phyloP scores from a whole-genome alignment of 2,797 vertebrate genomes.

The Graptemys geographica region DNA sequence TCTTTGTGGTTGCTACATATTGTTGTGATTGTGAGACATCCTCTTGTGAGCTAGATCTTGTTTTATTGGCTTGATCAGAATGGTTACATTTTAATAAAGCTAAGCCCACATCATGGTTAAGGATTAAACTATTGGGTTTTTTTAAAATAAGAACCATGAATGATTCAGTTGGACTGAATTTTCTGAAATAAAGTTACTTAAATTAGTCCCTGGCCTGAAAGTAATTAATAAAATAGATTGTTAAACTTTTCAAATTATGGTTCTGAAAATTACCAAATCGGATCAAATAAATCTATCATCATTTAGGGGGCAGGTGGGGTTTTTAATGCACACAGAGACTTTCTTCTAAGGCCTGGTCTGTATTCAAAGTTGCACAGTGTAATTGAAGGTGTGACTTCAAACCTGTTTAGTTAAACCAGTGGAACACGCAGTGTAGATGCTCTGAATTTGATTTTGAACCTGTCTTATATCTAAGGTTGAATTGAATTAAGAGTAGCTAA shows the following conservation, averaged over 20 bases:
- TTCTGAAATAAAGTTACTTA: not conserved
- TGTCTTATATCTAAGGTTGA: not conserved
- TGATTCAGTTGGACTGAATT: not conserved
- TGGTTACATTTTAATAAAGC: not conserved
- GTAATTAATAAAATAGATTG: not conserved
- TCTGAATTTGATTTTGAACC: not conserved
- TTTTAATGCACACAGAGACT: not conserved
- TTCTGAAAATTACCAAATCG: not conserved
- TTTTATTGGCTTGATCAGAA: not conserved
- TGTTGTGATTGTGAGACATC: not conserved
- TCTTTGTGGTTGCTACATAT: not conserved
- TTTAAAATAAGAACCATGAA: not conserved
- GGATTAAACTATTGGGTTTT: not conserved
- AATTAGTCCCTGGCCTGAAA: not conserved
- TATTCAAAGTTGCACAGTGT: not conserved
- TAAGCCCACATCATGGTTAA: not conserved
- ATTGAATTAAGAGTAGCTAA: not conserved
- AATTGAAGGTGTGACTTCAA: not conserved
- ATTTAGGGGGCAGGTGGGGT: not conserved
- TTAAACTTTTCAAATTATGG: not conserved
- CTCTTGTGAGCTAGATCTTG: not conserved
- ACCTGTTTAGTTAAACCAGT: not conserved
- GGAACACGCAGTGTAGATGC: not conserved
- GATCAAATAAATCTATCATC: not conserved
- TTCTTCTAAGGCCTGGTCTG: accelerated